Evolutionary conservation across 2,888 invertebrate genomes (phyloP).

Genomic region (Drosophila austrosaltans): DNA sequence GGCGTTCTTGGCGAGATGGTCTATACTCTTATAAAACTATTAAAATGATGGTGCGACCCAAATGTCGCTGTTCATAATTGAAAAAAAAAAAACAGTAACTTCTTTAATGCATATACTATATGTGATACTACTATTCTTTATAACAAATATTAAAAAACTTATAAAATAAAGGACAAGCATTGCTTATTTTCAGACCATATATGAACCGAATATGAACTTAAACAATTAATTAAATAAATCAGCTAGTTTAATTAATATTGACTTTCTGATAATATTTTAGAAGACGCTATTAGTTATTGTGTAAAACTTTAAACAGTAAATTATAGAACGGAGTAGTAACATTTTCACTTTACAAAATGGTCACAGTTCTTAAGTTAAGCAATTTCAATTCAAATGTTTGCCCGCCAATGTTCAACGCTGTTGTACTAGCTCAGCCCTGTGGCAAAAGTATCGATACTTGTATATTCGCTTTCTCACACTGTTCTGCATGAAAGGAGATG

Average conservation of each 20-base stretch:
- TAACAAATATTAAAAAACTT: neutral
- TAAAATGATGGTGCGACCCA: slow-evolving; percentile 34
- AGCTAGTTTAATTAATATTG: too few relatives aligned
- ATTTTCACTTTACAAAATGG: too few relatives aligned
- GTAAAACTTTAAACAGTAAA: too few relatives aligned
- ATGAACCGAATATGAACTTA: too few relatives aligned
- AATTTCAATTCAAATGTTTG: neutral
- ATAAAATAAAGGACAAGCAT: too few relatives aligned
- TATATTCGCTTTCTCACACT: neutral
- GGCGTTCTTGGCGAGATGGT: neutral
- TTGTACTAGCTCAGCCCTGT: neutral
- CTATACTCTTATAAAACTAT: slow-evolving; percentile 25
- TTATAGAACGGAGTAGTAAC: too few relatives aligned
- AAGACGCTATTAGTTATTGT: too few relatives aligned
- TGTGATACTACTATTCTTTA: too few relatives aligned
- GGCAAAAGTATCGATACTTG: neutral
- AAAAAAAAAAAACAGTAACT: neutral
- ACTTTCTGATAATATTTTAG: too few relatives aligned
- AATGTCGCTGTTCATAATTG: slow-evolving; percentile 7
- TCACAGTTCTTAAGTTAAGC: neutral
- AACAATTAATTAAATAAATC: too few relatives aligned
- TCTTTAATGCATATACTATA: too few relatives aligned
- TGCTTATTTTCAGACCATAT: too few relatives aligned
- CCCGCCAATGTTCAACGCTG: neutral
- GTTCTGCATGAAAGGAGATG: neutral